phyloP scores from a whole-genome alignment of 2,797 vertebrate genomes.

The Cottoperca gobio region DNA sequence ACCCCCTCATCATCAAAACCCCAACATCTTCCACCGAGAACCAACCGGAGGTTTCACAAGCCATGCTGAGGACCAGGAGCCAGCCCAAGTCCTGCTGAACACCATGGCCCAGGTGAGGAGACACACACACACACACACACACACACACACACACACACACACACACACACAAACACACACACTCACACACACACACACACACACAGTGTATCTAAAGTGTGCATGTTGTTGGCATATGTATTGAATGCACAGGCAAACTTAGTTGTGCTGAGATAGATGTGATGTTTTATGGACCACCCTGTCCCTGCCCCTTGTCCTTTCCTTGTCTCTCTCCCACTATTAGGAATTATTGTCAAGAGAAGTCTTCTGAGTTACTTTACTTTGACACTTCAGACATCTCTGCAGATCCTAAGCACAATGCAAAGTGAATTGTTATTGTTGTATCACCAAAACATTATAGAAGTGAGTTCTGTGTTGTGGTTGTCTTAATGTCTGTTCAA shows the following conservation, averaged over 20 bases:
- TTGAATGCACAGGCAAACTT: not conserved
- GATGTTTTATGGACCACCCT: too few relatives aligned
- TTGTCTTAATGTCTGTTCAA: not conserved
- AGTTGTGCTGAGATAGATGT: not conserved
- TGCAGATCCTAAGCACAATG: not conserved
- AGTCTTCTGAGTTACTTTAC: not conserved
- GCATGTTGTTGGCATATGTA: not conserved
- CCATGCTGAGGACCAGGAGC: slow-evolving; percentile 73
- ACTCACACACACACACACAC: slow-evolving; percentile 5
- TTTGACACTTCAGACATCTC: not conserved
- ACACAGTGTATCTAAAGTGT: not conserved
- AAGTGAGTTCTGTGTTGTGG: not conserved
- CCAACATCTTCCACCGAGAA: slow-evolving; percentile 22
- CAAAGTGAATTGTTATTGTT: not conserved
- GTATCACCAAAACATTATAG: too few relatives aligned
- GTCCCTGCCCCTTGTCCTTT: not conserved
- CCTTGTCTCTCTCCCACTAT: not conserved
- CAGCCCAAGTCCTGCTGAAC: slow-evolving; percentile 69
- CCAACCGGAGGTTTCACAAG: slow-evolving; percentile 37
- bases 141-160: slow-evolving; percentile 29
- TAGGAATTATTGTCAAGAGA: not conserved
- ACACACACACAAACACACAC: not conserved
- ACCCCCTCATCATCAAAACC: not conserved
- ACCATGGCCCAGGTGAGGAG: slow-evolving; percentile 83
- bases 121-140: slow-evolving; percentile 17